phyloP scores from a whole-genome alignment of 2,888 invertebrate genomes.

The Sturmia bella region DNA sequence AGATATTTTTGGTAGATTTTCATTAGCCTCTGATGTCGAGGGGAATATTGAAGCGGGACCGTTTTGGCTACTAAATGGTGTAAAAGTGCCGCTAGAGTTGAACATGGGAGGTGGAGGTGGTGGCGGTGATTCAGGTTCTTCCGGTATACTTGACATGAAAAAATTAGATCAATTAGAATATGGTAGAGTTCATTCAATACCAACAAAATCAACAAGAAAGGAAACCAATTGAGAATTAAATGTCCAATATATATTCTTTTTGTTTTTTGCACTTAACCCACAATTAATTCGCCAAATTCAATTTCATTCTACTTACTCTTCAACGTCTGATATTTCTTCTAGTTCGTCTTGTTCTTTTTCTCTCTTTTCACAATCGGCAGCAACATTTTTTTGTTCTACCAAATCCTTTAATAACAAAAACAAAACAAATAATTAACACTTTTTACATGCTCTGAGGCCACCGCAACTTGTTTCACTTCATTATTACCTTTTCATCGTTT shows the following conservation, averaged over 20 bases:
- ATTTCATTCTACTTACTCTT: constrained; percentile 77
- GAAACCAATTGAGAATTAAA: constrained; percentile 13
- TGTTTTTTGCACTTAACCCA: not conserved
- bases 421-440: constrained; percentile 48
- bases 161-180: not conserved
- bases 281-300: constrained; percentile 26
- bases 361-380: constrained; percentile 2
- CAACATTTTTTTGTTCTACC: constrained; percentile 50
- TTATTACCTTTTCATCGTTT: constrained; percentile 60
- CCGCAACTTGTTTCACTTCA: constrained; percentile 49
- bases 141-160: constrained; percentile 39
- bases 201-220: not conserved
- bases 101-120: constrained; percentile 71
- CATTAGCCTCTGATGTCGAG: constrained; percentile 76
- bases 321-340: constrained; percentile 79
- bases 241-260: not conserved
- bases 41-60: constrained; percentile 73
- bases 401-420: constrained; percentile 57
- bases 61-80: not conserved
- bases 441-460: constrained; percentile 24
- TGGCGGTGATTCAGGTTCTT: constrained; percentile 59
- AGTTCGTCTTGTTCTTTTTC: constrained; percentile 73
- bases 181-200: not conserved
- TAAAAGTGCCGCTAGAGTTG: constrained; percentile 35
- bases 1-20: constrained; percentile 70